Evolutionary conservation across 2,888 invertebrate genomes (phyloP), one percentile per base, ranked within the genome.

Genomic region (Lasioglossum calceatum): DNA sequence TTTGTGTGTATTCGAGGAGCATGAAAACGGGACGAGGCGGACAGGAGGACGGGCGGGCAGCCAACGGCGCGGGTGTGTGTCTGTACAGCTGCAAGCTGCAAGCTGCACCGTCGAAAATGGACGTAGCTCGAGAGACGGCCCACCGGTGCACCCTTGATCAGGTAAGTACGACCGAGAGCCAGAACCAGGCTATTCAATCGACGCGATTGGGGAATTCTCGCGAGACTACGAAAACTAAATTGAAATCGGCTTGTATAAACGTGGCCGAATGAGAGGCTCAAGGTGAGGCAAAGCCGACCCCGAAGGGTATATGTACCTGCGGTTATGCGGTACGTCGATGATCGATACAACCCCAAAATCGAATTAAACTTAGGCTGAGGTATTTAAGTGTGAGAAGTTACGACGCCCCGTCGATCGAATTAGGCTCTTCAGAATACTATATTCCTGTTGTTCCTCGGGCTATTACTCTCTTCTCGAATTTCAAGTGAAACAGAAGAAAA

Each of bases 161-260:
- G 85, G 84, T 84, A 88, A 90, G 87, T 82, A 81, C 77, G 82
- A 19, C 50, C 77, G 81, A 78, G 80, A 82, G 77, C 36, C 77
- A 58, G 77, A 85, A 71, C 72, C 77, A 27, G 47, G 67, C 79
- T 58, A 87, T 87, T 90, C 79, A 84, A 82, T 87, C 87, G 74
- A 39, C 75, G 64, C 84, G 84, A 90, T 88, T 79, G 67, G 78
- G 87, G 80, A 85, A 87, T 87, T 81, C 87, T 87, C 88, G 76
- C 76, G 82, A 79, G 87, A 77, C 82, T 80, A 72, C 71, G 83
- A 79, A 79, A 85, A 81, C 81, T 79, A 88, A 90, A 90, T 90
- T 88, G 90, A 88, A 90, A 90, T 88, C 81, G 87, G 87, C 81
- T 85, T 78, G 82, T 85, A 81, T 64, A 83, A 87, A 71, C 87